phyloP scores from a whole-genome alignment of 2,797 vertebrate genomes.

The Anguilla pacifica region DNA sequence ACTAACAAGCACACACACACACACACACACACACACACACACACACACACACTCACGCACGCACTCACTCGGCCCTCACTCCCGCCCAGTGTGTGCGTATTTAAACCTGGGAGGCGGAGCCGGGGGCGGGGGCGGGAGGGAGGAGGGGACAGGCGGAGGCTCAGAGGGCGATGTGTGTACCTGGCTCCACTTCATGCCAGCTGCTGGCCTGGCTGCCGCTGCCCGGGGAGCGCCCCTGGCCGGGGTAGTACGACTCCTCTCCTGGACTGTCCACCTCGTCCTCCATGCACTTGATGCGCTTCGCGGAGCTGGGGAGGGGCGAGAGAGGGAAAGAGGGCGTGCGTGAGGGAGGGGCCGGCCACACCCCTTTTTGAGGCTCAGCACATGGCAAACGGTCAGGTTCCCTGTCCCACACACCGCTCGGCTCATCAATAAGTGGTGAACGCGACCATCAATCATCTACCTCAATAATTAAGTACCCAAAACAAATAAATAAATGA shows the following conservation, averaged over 20 bases:
- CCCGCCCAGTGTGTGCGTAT: neutral
- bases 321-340: neutral
- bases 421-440: neutral
- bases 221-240: slow-evolving; percentile 91
- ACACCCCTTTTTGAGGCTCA: neutral
- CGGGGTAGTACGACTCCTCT: slow-evolving; percentile 93
- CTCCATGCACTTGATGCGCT: slow-evolving; percentile 98
- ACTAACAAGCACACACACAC: slow-evolving; percentile 37
- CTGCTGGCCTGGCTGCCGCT: slow-evolving; percentile 92
- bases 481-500: neutral
- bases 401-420: neutral
- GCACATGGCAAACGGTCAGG: neutral
- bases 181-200: slow-evolving; percentile 98
- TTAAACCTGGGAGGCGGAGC: neutral
- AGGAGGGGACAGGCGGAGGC: neutral
- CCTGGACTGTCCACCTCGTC: slow-evolving; percentile 97
- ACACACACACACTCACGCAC: slow-evolving; percentile 18
- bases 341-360: neutral
- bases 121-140: neutral
- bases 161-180: slow-evolving; percentile 61
- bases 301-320: slow-evolving; percentile 82
- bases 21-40: neutral
- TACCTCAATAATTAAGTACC: neutral
- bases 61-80: neutral
- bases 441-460: neutral